Base-by-base conservation (phyloP, 2,888 invertebrate species). In the Yponomeuta sedellus region DNA sequence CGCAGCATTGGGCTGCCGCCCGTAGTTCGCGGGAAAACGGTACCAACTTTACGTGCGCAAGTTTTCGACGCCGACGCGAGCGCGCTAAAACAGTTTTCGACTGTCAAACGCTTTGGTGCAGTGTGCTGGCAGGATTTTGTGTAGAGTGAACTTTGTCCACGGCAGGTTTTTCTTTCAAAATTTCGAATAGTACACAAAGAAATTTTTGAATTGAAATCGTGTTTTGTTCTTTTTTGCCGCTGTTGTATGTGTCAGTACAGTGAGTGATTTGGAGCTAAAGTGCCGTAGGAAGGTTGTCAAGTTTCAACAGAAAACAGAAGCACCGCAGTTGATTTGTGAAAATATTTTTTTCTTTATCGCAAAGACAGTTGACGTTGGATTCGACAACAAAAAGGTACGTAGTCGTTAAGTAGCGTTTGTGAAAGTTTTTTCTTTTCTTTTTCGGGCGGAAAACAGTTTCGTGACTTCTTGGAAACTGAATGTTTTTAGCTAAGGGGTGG, bases 21-120 rank as follows among this genome's bases (percentile, higher is more conserved):
- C 34, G 44, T 8, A 28, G 12, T 1, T n/a, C 28, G 64, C 34
- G 28, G 56, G 10, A 56, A 10, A 57, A 10, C 57, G 34, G 12
- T 44, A 20, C 8, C 61, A 63, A 63, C 63, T 63, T 63, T 61
- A 40, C 61, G 63, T 22, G 40, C 52, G 40, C 5, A 61, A 59
- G 10, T 59, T 59, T 52, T 52, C 1, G 4, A 4, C 12, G 44
- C 12, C 2, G 44, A 52, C 12, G 16, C 16, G 12, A 5, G 44
- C 12, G 58, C 58, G 20, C 58, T 20, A 19, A n/a, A 57, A 19
- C 20, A 58, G 10, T n/a, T 58, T 56, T 16, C 34, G 10, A n/a
- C n/a, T n/a, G n/a, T n/a, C n/a, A n/a, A 34, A 34, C 34, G 34
- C 34, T 34, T 28, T 34, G 10, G 34, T 34, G 34, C 10, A 34